A percentile compares a stretch with the other conserved stretches of the same genome.
These are phyloP conservation scores for Lagria hirta DNA, from an alignment of 2,888 invertebrate species.

Conservation along the genomic window DNA sequence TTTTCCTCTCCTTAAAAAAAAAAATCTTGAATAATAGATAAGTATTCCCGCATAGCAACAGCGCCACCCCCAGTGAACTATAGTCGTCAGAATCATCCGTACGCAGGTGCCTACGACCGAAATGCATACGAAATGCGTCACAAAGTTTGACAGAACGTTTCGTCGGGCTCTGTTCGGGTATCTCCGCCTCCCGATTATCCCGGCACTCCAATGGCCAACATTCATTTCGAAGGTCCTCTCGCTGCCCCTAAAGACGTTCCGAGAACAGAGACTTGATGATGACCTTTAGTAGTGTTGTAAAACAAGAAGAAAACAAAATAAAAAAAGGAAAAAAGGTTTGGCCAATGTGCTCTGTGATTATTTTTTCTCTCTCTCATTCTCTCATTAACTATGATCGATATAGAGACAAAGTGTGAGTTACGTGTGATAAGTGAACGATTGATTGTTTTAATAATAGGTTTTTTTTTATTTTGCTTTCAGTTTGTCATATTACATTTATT, in stretches of 20 bases:
- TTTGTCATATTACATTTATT: no score
- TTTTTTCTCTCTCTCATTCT: no score
- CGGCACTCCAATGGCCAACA: slow-evolving; percentile 48
- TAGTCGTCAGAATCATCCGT: slow-evolving; percentile 58
- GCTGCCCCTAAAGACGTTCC: no score
- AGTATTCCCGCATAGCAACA: slow-evolving; percentile 54
- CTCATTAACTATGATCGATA: no score
- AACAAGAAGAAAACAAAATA: no score
- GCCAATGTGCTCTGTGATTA: slow-evolving; percentile 48
- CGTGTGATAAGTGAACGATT: no score
- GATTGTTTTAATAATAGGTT: no score
- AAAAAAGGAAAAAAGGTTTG: slow-evolving; percentile 21
- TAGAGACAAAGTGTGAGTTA: no score
- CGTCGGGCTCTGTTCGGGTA: slow-evolving; percentile 40
- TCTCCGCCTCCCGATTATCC: slow-evolving; percentile 54
- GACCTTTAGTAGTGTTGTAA: slow-evolving; percentile 2
- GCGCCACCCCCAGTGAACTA: slow-evolving; percentile 51
- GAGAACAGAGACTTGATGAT: no score
- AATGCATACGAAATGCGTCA: slow-evolving; percentile 76
- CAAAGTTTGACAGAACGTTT: slow-evolving; percentile 64
- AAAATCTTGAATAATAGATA: slow-evolving; percentile 2
- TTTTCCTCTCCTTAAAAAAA: neutral
- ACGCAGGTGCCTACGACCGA: slow-evolving; percentile 71
- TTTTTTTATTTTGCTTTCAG: no score
- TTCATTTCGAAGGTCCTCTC: slow-evolving; percentile 42